Conservation (phyloP, 2,888 invertebrate genomes). For the Caenorhabditis angaria region DNA sequence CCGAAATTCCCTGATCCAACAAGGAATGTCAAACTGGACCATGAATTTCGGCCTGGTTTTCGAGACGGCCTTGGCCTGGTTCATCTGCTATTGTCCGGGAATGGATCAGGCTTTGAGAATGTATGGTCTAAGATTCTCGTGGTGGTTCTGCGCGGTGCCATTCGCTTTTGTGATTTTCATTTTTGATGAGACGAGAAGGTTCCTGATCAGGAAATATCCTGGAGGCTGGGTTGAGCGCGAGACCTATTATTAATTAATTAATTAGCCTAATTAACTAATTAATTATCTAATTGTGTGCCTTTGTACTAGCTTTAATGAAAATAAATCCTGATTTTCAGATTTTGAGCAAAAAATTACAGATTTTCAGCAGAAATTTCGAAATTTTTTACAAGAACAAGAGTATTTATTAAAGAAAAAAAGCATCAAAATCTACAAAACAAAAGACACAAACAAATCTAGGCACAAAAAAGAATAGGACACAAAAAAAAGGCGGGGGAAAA, state of each 20-base stretch:
- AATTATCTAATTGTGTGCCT: too few relatives aligned
- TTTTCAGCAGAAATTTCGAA: too few relatives aligned
- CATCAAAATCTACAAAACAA: too few relatives aligned
- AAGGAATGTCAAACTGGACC: conserved; percentile 84
- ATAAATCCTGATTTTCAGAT: too few relatives aligned
- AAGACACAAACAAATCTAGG: too few relatives aligned
- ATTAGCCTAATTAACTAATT: too few relatives aligned
- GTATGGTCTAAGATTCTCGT: conserved; percentile 97
- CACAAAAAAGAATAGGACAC: too few relatives aligned
- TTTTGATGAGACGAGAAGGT: conserved; percentile 96
- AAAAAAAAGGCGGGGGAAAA: too few relatives aligned
- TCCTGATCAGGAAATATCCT: conserved; percentile 93
- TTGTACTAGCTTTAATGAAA: too few relatives aligned
- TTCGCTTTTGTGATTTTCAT: conserved; percentile 98
- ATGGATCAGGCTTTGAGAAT: conserved; percentile 96
- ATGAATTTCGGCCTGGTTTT: conserved; percentile 93
- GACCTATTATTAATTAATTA: conserved; percentile 91
- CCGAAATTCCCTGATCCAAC: conserved; percentile 75
- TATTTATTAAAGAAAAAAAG: too few relatives aligned
- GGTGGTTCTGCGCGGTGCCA: conserved; percentile 98
- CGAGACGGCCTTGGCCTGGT: conserved; percentile 91
- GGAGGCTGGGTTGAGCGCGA: conserved; percentile 99
- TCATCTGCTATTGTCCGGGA: conserved; percentile 95
- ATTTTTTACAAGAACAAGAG: too few relatives aligned
- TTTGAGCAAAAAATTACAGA: too few relatives aligned